A percentile compares a stretch with the other conserved stretches of the same genome.
phyloP scores from a whole-genome alignment of 1,140 invertebrate species.

The Apis mellifera region DNA sequence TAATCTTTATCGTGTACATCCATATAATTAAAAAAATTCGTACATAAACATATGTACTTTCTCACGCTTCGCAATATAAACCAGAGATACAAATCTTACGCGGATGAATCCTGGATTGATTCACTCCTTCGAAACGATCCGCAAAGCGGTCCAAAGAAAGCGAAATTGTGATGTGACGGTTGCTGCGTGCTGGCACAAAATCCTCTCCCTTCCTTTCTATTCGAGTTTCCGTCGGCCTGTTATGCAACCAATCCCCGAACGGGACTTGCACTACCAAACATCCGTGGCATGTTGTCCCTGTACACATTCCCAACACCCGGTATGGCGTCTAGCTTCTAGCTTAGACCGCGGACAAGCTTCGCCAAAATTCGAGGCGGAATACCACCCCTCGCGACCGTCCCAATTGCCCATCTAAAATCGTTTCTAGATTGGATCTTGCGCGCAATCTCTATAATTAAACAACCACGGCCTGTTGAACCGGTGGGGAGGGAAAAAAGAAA shows the following conservation, averaged over 20 bases:
- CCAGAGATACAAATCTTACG: background rate
- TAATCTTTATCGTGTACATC: no score
- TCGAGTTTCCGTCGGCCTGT: constrained; percentile 67
- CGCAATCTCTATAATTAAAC: constrained; percentile 20
- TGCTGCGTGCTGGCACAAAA: constrained; percentile 71
- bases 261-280: constrained; percentile 75
- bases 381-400: constrained; percentile 13
- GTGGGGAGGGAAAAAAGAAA: no score
- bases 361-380: constrained; percentile 33
- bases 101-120: background rate
- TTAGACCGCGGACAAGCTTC: constrained; percentile 31
- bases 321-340: constrained; percentile 51
- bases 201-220: constrained; percentile 69
- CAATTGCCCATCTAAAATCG: constrained; percentile 39
- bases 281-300: constrained; percentile 70
- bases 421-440: background rate
- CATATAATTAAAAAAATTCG: no score
- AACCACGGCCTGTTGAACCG: no score
- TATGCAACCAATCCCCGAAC: constrained; percentile 73
- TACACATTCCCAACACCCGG: constrained; percentile 67
- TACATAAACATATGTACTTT: no score
- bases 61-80: no score
- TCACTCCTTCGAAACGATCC: background rate
- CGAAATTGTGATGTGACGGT: constrained; percentile 50
- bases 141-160: background rate